Evolutionary conservation across 2,113 vertebrate species (phyloP).

Genomic region (Clarias macrocephalus): DNA sequence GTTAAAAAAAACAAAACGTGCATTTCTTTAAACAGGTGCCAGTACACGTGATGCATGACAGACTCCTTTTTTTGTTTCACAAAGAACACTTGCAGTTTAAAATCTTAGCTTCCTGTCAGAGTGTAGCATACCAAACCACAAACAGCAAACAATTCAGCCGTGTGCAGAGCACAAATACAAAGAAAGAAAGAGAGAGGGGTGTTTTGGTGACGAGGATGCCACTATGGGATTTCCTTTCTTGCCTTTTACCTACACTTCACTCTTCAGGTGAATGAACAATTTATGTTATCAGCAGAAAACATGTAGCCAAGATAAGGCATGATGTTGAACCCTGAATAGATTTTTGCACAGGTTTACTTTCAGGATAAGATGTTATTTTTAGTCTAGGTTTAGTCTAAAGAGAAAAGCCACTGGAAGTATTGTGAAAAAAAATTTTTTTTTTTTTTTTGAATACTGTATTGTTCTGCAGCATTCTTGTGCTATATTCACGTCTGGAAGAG

Average conservation of each 20-base stretch:
- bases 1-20: background rate
- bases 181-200: background rate
- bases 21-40: slow-evolving; percentile 53
- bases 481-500: background rate
- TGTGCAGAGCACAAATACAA: background rate
- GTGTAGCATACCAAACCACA: slow-evolving; percentile 75
- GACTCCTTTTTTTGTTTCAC: slow-evolving; percentile 56
- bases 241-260: background rate
- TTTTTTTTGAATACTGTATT: background rate
- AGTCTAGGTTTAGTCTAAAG: background rate
- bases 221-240: slow-evolving; percentile 27
- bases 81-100: slow-evolving; percentile 57
- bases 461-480: background rate
- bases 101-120: slow-evolving; percentile 66
- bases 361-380: background rate
- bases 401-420: background rate
- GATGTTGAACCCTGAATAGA: background rate
- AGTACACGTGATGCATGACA: slow-evolving; percentile 65
- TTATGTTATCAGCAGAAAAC: background rate
- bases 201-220: slow-evolving; percentile 2
- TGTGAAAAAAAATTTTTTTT: background rate
- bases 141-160: slow-evolving; percentile 33
- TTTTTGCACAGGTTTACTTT: background rate
- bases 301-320: background rate
- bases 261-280: background rate